phyloP scores from a whole-genome alignment of 1,140 invertebrate genomes.

The Pissodes strobi region DNA sequence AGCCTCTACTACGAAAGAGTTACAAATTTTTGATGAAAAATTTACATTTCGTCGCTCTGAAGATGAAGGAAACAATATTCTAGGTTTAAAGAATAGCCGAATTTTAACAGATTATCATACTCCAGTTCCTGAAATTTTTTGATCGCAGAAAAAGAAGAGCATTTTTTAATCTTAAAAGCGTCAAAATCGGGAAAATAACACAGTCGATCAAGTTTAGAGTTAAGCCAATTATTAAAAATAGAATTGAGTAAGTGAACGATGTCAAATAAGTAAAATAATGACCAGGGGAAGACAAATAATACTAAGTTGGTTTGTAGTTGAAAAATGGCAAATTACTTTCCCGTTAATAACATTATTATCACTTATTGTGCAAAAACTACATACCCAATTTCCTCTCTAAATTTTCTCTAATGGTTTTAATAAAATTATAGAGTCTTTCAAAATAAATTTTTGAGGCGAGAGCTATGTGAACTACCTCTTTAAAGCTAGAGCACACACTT shows the following conservation, averaged over 20 bases:
- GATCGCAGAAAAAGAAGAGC: too few relatives aligned
- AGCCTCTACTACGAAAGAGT: too few relatives aligned
- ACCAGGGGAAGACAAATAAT: not conserved
- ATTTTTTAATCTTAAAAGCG: too few relatives aligned
- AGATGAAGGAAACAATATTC: too few relatives aligned
- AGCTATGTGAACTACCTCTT: too few relatives aligned
- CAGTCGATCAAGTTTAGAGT: not conserved
- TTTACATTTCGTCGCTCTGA: too few relatives aligned
- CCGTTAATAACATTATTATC: constrained; percentile 7
- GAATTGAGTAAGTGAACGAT: not conserved
- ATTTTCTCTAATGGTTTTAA: not conserved
- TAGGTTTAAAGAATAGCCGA: too few relatives aligned
- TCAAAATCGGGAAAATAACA: not conserved
- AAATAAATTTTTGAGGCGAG: not conserved
- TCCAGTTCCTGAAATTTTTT: too few relatives aligned
- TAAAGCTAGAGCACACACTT: too few relatives aligned
- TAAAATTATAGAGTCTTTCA: not conserved
- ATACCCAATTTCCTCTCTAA: not conserved
- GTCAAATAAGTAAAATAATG: not conserved
- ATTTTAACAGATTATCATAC: too few relatives aligned
- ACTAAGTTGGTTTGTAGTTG: not conserved
- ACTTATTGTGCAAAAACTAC: too few relatives aligned
- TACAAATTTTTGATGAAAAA: too few relatives aligned
- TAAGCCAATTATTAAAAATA: not conserved
- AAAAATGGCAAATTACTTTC: not conserved